These are phyloP conservation scores for Silurus aristotelis DNA, from an alignment of 2,797 vertebrate species.

Conservation along the genomic window DNA sequence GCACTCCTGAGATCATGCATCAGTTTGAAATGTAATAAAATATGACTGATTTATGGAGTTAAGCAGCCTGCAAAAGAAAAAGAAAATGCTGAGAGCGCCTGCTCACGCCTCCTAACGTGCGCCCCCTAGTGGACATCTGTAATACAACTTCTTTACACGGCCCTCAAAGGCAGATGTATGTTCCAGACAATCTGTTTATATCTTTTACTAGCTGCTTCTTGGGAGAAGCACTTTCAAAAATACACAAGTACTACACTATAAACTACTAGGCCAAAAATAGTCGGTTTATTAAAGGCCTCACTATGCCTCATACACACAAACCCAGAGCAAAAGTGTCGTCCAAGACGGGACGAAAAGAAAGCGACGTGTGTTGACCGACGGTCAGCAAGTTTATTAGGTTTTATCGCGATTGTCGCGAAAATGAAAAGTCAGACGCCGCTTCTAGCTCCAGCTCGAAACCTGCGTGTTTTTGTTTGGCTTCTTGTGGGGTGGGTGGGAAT, in stretches of 20 bases:
- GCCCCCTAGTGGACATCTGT: slow-evolving; percentile 68
- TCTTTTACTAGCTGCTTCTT: slow-evolving; percentile 72
- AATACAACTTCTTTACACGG: slow-evolving; percentile 56
- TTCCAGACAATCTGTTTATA: slow-evolving; percentile 64
- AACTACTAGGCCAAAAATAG: slow-evolving; percentile 67
- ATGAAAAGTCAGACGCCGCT: slow-evolving; percentile 1
- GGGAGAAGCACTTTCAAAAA: slow-evolving; percentile 67
- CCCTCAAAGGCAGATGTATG: slow-evolving; percentile 52
- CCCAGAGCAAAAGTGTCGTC: slow-evolving; percentile 55
- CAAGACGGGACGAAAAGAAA: slow-evolving; percentile 50
- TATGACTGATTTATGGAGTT: not conserved
- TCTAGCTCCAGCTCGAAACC: not conserved
- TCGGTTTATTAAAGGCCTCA: slow-evolving; percentile 61
- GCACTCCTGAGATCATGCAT: not conserved
- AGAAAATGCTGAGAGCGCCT: slow-evolving; percentile 39
- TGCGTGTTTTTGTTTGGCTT: slow-evolving; percentile 63
- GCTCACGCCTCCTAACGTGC: slow-evolving; percentile 21
- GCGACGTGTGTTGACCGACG: slow-evolving; percentile 45
- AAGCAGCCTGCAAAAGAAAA: slow-evolving; percentile 39
- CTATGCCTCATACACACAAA: slow-evolving; percentile 59
- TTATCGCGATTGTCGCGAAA: slow-evolving; percentile 51
- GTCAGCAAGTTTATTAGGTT: slow-evolving; percentile 46
- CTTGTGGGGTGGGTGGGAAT: slow-evolving; percentile 48
- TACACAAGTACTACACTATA: slow-evolving; percentile 64
- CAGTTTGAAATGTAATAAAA: not conserved